Evolutionary conservation across 2,888 invertebrate genomes (phyloP).

Genomic region (Parelbella ahira): DNA sequence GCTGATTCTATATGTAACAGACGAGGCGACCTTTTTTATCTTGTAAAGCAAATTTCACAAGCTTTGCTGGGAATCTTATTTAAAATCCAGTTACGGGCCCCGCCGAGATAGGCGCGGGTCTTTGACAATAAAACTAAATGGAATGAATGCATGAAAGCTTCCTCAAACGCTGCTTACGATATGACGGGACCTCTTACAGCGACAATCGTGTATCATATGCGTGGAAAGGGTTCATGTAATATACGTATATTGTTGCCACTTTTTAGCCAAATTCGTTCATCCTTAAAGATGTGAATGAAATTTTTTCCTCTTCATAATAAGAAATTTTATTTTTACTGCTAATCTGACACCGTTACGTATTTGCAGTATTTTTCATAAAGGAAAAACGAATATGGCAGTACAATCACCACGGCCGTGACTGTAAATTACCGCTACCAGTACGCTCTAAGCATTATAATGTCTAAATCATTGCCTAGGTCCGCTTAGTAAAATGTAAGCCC

Average conservation of each 20-base stretch:
- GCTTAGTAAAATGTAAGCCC: slow-evolving; percentile 17
- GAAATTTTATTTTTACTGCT: slow-evolving; percentile 35
- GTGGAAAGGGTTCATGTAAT: slow-evolving; percentile 55
- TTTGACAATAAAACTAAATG: slow-evolving; percentile 79
- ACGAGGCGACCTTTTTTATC: slow-evolving; percentile 77
- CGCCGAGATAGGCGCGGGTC: slow-evolving; percentile 75
- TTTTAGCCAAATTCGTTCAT: slow-evolving; percentile 48
- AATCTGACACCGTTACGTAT: slow-evolving; percentile 4
- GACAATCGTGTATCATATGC: slow-evolving; percentile 56
- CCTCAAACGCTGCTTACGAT: slow-evolving; percentile 63
- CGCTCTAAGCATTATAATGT: not conserved
- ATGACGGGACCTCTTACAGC: slow-evolving; percentile 60
- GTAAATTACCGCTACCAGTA: slow-evolving; percentile 27
- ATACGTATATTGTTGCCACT: slow-evolving; percentile 48
- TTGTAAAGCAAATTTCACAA: slow-evolving; percentile 72
- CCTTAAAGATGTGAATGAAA: slow-evolving; percentile 38
- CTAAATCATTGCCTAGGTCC: slow-evolving; percentile 14
- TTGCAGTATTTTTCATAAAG: not conserved
- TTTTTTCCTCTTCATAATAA: slow-evolving; percentile 18
- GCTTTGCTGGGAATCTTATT: slow-evolving; percentile 73
- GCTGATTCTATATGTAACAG: slow-evolving; percentile 66
- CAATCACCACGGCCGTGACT: slow-evolving; percentile 23
- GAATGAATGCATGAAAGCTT: slow-evolving; percentile 77
- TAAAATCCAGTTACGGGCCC: slow-evolving; percentile 77
- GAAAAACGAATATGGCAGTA: slow-evolving; percentile 2